Evolutionary conservation across 2,888 invertebrate genomes (phyloP).

Genomic region (Mythimna ferrago): DNA sequence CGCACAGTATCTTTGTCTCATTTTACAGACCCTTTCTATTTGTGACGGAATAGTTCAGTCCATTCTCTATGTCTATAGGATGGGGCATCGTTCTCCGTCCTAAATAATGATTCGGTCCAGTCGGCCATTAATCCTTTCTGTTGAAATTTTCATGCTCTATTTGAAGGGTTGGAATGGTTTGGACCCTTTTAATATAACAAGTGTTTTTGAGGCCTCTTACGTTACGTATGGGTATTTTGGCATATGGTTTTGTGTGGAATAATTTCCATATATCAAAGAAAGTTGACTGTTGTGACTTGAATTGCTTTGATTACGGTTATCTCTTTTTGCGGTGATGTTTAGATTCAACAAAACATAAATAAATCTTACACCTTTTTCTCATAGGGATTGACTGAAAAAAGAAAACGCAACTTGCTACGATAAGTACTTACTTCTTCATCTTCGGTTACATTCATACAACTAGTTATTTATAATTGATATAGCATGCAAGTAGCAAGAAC

Average conservation of each 20-base stretch:
- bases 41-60: not conserved
- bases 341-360: not conserved
- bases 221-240: conserved; percentile 45
- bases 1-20: not conserved
- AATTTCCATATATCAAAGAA: conserved; percentile 29
- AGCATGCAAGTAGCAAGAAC: too few species aligned
- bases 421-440: too few species aligned
- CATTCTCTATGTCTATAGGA: conserved; percentile 17
- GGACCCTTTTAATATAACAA: conserved; percentile 67
- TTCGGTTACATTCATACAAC: too few species aligned
- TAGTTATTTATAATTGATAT: too few species aligned
- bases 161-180: conserved; percentile 75
- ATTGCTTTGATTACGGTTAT: not conserved
- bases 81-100: conserved; percentile 44
- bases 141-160: conserved; percentile 79
- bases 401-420: too few species aligned
- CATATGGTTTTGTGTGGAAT: conserved; percentile 32
- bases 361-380: not conserved
- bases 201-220: conserved; percentile 54
- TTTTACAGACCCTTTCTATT: not conserved
- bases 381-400: too few species aligned
- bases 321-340: not conserved
- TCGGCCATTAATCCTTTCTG: conserved; percentile 75
- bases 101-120: conserved; percentile 75
- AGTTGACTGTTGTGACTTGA: not conserved